Percentiles rank a stretch among this genome's conserved stretches.
Evolutionary conservation across 2,888 invertebrate genomes (phyloP).

Genomic region (Eumacrocentrus americanus): DNA sequence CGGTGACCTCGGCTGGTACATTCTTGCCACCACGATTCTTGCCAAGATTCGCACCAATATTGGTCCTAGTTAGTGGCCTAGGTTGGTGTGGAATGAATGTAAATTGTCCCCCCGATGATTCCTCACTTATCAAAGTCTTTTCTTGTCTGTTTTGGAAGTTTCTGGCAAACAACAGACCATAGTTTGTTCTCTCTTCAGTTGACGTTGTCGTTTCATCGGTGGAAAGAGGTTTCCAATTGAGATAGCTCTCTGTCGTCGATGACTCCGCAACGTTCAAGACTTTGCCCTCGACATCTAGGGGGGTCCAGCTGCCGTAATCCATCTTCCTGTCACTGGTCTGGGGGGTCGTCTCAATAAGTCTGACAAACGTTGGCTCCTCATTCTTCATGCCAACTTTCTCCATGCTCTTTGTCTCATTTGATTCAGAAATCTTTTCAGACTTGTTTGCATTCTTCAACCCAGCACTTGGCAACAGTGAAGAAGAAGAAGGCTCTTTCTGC

Average conservation of each 20-base stretch:
- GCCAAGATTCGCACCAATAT: slow-evolving; percentile 52
- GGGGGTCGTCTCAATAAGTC: slow-evolving; percentile 10
- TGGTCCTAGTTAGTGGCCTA: slow-evolving; percentile 48
- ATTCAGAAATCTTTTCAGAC: slow-evolving; percentile 24
- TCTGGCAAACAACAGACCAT: slow-evolving; percentile 36
- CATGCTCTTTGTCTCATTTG: slow-evolving; percentile 11
- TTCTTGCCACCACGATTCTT: slow-evolving; percentile 63
- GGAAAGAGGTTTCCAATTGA: slow-evolving; percentile 64
- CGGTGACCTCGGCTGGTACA: slow-evolving; percentile 73
- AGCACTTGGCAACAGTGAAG: slow-evolving; percentile 7
- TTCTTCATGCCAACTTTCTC: slow-evolving; percentile 35
- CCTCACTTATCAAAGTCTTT: slow-evolving; percentile 33
- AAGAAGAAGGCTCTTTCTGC: neutral
- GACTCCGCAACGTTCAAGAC: slow-evolving; percentile 30
- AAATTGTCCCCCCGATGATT: slow-evolving; percentile 27
- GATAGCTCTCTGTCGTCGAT: slow-evolving; percentile 41
- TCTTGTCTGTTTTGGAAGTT: slow-evolving; percentile 33
- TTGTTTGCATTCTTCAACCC: slow-evolving; percentile 14
- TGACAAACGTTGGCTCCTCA: slow-evolving; percentile 12
- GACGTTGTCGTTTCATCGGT: slow-evolving; percentile 56
- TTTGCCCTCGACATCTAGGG: slow-evolving; percentile 44
- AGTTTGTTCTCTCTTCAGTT: slow-evolving; percentile 11
- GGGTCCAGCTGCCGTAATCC: slow-evolving; percentile 53
- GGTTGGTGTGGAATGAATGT: slow-evolving; percentile 48
- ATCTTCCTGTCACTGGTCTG: slow-evolving; percentile 30